A percentile compares a stretch with the other conserved stretches of the same genome.
These are phyloP conservation scores for Chaetoderma sp. DNA, from an alignment of 2,888 invertebrate species.

Conservation along the genomic window DNA sequence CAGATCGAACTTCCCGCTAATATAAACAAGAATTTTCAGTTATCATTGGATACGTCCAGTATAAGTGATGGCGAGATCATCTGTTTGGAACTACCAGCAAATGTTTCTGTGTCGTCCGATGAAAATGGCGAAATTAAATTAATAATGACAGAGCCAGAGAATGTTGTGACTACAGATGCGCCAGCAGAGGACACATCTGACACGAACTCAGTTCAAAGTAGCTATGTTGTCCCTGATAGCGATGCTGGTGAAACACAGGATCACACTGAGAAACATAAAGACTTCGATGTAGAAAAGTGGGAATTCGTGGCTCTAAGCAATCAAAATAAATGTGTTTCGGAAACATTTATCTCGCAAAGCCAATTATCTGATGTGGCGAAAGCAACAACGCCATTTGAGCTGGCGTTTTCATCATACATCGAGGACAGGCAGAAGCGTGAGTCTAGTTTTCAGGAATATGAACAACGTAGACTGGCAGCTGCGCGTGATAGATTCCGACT, in stretches of 20 bases:
- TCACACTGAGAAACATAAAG: background rate
- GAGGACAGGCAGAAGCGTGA: too few relatives aligned
- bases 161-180: background rate
- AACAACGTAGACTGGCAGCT: too few relatives aligned
- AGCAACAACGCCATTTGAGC: too few relatives aligned
- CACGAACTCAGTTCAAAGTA: background rate
- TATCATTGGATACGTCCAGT: too few relatives aligned
- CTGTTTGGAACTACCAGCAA: constrained; percentile 1
- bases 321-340: background rate
- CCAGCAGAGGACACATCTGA: background rate
- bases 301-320: background rate
- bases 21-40: too few relatives aligned
- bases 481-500: too few relatives aligned
- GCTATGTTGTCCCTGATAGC: background rate
- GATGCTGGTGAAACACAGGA: background rate
- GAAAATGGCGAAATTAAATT: background rate
- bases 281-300: background rate
- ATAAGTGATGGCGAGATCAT: too few relatives aligned
- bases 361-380: too few relatives aligned
- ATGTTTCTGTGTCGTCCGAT: background rate
- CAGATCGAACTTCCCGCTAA: too few relatives aligned
- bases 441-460: too few relatives aligned
- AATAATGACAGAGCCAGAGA: background rate
- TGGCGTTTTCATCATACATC: too few relatives aligned
- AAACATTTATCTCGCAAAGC: too few relatives aligned